Percentiles rank a stretch among this genome's conserved stretches.
Evolutionary conservation across 2,888 invertebrate species (phyloP).

Genomic region (Oligia fasciuncula): DNA sequence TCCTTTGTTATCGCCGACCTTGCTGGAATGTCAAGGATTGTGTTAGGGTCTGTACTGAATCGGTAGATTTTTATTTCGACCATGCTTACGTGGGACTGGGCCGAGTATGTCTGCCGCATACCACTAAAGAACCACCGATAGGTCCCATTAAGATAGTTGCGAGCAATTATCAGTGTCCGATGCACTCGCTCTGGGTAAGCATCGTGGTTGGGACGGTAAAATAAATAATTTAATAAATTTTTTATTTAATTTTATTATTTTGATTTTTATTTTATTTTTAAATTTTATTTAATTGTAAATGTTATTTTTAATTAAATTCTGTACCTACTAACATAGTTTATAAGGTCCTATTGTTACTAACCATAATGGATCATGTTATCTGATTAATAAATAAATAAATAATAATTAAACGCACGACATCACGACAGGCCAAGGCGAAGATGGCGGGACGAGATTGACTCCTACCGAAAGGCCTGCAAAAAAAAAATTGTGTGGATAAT

Average conservation of each 20-base stretch:
- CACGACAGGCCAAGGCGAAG: not conserved
- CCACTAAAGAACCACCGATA: not conserved
- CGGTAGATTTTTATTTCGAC: constrained; percentile 22
- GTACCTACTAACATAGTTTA: no score
- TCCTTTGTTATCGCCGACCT: constrained; percentile 79
- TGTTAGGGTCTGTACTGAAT: constrained; percentile 64
- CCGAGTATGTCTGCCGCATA: not conserved
- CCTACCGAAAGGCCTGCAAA: not conserved
- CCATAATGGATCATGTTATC: no score
- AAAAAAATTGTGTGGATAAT: not conserved
- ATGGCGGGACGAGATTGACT: not conserved
- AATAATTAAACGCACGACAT: not conserved
- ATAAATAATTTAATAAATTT: no score
- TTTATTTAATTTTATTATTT: no score
- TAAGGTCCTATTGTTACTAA: no score
- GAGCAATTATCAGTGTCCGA: not conserved
- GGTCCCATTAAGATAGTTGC: not conserved
- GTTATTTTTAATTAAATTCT: no score
- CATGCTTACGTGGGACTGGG: not conserved
- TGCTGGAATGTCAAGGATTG: constrained; percentile 85
- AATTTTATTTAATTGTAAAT: no score
- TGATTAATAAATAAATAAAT: no score
- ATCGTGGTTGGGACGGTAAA: not conserved
- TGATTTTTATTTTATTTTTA: no score
- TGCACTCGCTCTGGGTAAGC: not conserved